These are phyloP conservation scores for Centropus bengalensis DNA, from an alignment of 2,113 vertebrate species.

Conservation along the genomic window DNA sequence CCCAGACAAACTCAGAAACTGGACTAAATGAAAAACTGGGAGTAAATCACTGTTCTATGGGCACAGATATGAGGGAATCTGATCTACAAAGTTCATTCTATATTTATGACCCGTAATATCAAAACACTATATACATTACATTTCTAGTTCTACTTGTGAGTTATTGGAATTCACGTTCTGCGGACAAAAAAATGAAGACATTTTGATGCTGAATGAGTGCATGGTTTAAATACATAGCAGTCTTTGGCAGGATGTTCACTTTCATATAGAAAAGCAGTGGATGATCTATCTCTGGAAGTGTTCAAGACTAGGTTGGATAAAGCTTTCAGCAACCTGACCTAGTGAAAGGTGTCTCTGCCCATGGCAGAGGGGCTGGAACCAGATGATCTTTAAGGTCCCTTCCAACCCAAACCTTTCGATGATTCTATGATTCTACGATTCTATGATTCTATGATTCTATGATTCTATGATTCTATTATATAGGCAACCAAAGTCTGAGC, in stretches of 20 bases:
- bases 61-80: neutral
- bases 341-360: no score
- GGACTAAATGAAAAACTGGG: neutral
- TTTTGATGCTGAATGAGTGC: neutral
- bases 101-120: neutral
- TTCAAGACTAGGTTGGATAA: no score
- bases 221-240: neutral
- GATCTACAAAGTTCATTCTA: neutral
- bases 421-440: neutral
- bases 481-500: neutral
- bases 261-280: no score
- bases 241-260: no score
- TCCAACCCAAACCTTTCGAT: no score
- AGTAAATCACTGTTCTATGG: neutral
- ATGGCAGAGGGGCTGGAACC: no score
- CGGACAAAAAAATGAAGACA: neutral
- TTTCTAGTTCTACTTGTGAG: neutral
- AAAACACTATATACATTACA: neutral
- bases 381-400: no score
- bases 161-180: neutral
- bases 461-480: neutral
- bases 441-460: no score
- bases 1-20: neutral
- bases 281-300: no score
- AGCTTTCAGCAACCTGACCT: no score